Conservation (phyloP, 2,888 invertebrate genomes). For the Philopedon plagiatum region DNA sequence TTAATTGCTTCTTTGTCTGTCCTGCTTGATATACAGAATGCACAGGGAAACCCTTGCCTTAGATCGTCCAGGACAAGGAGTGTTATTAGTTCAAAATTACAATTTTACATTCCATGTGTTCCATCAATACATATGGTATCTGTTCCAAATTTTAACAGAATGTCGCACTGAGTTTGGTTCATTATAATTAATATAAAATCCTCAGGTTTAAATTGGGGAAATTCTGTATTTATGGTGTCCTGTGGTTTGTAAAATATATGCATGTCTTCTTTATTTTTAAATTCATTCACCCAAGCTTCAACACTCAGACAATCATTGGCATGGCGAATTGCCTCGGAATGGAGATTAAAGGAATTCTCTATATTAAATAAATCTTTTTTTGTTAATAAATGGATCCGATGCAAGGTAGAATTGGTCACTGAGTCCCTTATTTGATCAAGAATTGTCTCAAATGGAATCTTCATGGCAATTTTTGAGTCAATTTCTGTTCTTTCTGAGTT, state of each 20-base stretch:
- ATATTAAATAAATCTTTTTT: slow-evolving; percentile 51
- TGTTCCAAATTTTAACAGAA: slow-evolving; percentile 54
- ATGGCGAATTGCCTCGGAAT: slow-evolving; percentile 19
- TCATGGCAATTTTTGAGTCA: slow-evolving; percentile 26
- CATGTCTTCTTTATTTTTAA: slow-evolving; percentile 30
- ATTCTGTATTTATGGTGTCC: background rate
- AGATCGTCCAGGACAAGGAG: slow-evolving; percentile 52
- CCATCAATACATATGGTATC: slow-evolving; percentile 56
- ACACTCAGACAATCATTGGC: slow-evolving; percentile 39
- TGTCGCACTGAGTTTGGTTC: slow-evolving; percentile 54
- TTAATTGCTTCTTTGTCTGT: slow-evolving; percentile 46
- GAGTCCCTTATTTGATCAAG: slow-evolving; percentile 45
- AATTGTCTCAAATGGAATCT: slow-evolving; percentile 49
- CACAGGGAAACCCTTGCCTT: slow-evolving; percentile 54
- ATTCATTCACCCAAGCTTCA: slow-evolving; percentile 37
- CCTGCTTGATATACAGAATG: slow-evolving; percentile 52
- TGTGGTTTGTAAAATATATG: slow-evolving; percentile 47
- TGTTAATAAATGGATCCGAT: slow-evolving; percentile 44
- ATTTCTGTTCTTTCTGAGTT: too few species aligned
- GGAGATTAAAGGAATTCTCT: slow-evolving; percentile 42
- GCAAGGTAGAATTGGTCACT: background rate
- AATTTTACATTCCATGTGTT: slow-evolving; percentile 53
- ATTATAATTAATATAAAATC: slow-evolving; percentile 58
- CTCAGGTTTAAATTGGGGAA: slow-evolving; percentile 45
- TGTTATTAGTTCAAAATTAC: slow-evolving; percentile 52